Base-by-base conservation (phyloP, 2,113 vertebrate genomes). In the Gobius niger region DNA sequence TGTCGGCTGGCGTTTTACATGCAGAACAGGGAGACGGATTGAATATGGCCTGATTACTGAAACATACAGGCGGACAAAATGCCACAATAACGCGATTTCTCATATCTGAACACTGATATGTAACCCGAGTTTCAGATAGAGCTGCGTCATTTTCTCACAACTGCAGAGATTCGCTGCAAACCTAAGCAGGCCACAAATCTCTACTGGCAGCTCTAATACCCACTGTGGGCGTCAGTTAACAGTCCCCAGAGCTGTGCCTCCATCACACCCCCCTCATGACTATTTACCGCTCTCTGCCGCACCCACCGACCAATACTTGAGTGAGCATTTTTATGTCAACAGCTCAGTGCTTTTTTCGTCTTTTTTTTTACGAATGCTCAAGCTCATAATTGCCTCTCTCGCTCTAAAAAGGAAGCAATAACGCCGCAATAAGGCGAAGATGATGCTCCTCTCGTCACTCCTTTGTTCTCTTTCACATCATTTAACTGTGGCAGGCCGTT, bases 321-420 rank as follows among this genome's bases (percentile, higher is more conserved):
- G 75, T 87, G 83, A 82, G 78, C 77, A 76, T 81, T 89, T 88
- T 89, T 78, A 88, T 85, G 77, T 86, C 84, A 89, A 81, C 82
- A 83, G 76, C 81, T 47, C 71, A 60, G 41, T 68, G 68, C 82
- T 77, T 83, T 34, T 34, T 34, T 24, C 3, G 1, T 24, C 3
- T 24, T 24, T 24, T 24, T 50, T 85, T 59, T 86, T 80, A 78
- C 81, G 81, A 70, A 83, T 80, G 75, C 67, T 70, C 83, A 76
- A 9, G 7, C 75, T 79, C 73, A 85, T 87, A 85, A 88, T 85
- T 85, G 82, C 72, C 68, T 85, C 76, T 75, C 74, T 78, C 15
- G 5, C 67, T 84, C 72, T 64, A 77, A 85, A 85, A 54, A 86
- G 75, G 68, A 79, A 73, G 82, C 77, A 83, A 82, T 80, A 81